phyloP scores from a whole-genome alignment of 2,113 vertebrate species.

The Oncorhynchus tshawytscha region DNA sequence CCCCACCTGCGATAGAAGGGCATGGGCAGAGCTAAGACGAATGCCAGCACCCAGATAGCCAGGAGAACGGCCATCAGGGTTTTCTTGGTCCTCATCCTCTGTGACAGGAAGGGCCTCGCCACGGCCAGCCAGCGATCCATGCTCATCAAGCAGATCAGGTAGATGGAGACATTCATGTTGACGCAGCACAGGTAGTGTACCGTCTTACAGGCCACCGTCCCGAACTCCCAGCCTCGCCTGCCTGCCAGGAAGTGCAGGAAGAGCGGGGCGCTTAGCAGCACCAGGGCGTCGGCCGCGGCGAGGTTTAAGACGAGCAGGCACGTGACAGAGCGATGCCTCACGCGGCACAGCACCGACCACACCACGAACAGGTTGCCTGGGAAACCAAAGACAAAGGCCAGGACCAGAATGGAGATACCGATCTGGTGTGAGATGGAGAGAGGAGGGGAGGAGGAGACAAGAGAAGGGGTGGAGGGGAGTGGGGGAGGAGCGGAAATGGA shows the following conservation, averaged over 20 bases:
- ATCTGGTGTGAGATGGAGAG: constrained; percentile 30
- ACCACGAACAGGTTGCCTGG: constrained; percentile 84
- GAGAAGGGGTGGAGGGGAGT: neutral
- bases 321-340: constrained; percentile 78
- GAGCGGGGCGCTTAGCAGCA: constrained; percentile 82
- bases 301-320: constrained; percentile 83
- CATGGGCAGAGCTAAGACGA: constrained; percentile 79
- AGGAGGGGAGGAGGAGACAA: neutral
- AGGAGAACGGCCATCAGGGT: constrained; percentile 71
- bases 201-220: constrained; percentile 74
- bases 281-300: constrained; percentile 76
- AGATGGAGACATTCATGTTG: constrained; percentile 90
- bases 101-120: constrained; percentile 78
- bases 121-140: constrained; percentile 86
- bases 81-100: constrained; percentile 76
- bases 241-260: constrained; percentile 75
- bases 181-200: constrained; percentile 82
- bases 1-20: constrained; percentile 80
- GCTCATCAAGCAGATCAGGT: constrained; percentile 87
- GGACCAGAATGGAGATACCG: constrained; percentile 72
- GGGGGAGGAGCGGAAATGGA: neutral
- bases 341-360: constrained; percentile 80
- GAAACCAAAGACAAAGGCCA: constrained; percentile 80
- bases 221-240: constrained; percentile 77
- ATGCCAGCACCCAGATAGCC: constrained; percentile 75